These are phyloP conservation scores for Bos javanicus DNA, from an alignment of 2,113 vertebrate genomes.

Conservation along the genomic window DNA sequence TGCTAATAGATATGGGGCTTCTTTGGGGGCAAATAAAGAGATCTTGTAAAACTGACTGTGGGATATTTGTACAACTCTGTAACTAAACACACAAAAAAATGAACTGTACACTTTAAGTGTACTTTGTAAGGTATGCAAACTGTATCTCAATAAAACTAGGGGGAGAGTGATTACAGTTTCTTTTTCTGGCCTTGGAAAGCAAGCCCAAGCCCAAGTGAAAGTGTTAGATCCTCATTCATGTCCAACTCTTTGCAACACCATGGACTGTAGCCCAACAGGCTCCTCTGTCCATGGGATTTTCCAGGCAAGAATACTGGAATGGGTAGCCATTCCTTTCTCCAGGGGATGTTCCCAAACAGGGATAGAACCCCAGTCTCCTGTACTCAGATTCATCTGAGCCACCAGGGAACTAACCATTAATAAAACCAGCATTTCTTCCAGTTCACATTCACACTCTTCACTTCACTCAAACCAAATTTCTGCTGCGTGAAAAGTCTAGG, in stretches of 20 bases:
- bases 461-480: neutral
- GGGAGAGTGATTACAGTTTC: neutral
- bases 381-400: neutral
- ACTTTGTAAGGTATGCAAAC: neutral
- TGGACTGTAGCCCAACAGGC: neutral
- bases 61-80: neutral
- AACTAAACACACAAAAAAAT: neutral
- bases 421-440: neutral
- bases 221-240: neutral
- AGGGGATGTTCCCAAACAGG: neutral
- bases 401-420: neutral
- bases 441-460: neutral
- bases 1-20: neutral
- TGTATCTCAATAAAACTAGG: neutral
- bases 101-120: neutral
- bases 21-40: neutral
- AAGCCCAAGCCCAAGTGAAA: neutral
- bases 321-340: neutral
- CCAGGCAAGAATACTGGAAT: neutral
- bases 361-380: neutral
- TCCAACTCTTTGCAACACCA: neutral
- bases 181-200: neutral
- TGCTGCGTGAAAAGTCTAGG: neutral
- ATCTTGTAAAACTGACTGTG: neutral
- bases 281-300: neutral